These are phyloP conservation scores for Aporophyla lueneburgensis DNA, from an alignment of 2,888 invertebrate genomes.

Conservation along the genomic window DNA sequence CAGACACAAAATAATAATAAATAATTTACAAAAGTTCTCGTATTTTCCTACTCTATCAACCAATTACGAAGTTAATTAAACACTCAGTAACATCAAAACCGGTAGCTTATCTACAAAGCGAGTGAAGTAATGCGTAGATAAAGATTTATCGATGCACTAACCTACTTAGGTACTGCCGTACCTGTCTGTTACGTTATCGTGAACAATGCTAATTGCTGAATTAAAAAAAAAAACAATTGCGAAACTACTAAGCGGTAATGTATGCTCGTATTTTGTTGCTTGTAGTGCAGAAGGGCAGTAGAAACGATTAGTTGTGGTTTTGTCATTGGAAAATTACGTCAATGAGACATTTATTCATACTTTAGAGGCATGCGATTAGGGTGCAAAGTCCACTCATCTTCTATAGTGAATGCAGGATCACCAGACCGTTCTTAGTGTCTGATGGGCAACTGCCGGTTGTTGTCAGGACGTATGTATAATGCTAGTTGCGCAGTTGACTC, in stretches of 20 bases:
- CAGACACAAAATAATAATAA: not conserved
- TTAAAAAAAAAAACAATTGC: conserved; percentile 49
- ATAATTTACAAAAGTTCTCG: not conserved
- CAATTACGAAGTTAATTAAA: conserved; percentile 16
- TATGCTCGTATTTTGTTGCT: conserved; percentile 38
- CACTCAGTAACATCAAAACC: conserved; percentile 10
- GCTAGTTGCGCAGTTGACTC: too few relatives aligned
- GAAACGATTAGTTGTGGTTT: not conserved
- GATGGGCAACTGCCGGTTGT: too few relatives aligned
- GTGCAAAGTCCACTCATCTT: too few relatives aligned
- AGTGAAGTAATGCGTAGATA: conserved; percentile 52
- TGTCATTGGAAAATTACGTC: not conserved
- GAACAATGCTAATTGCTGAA: conserved; percentile 56
- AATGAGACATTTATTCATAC: not conserved
- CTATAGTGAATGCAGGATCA: too few relatives aligned
- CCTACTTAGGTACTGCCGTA: conserved; percentile 42
- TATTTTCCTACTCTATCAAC: not conserved
- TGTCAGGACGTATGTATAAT: too few relatives aligned
- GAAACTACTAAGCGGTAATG: conserved; percentile 30
- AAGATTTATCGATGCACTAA: conserved; percentile 59
- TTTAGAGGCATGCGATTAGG: too few relatives aligned
- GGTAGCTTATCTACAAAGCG: conserved; percentile 37
- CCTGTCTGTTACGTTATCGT: conserved; percentile 48
- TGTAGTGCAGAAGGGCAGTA: conserved; percentile 5
- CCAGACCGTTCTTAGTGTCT: too few relatives aligned